phyloP scores from a whole-genome alignment of 53 echinoderm and acorn worm species.

The Pentamera pediparva region DNA sequence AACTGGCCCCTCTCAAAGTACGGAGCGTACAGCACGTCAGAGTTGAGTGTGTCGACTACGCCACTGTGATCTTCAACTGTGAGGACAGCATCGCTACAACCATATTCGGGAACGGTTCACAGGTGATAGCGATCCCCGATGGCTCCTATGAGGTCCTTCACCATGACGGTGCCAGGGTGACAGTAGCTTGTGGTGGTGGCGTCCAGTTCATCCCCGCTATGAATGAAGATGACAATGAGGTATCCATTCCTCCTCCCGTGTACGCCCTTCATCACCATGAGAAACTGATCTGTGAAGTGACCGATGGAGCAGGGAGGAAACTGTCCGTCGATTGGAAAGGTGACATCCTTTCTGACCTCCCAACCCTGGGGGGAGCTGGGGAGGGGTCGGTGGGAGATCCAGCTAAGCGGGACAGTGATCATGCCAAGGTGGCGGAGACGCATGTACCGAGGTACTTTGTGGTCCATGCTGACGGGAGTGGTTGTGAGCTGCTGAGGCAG shows the following conservation, averaged over 20 bases:
- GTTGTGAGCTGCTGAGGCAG: conserved; percentile 68
- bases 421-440: too few relatives aligned
- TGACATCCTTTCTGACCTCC: conserved; percentile 40
- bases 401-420: too few relatives aligned
- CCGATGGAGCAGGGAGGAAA: conserved; percentile 54
- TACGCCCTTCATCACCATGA: conserved; percentile 76
- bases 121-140: conserved; percentile 83
- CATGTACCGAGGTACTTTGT: conserved; percentile 83
- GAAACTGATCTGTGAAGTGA: conserved; percentile 47
- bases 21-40: conserved; percentile 69
- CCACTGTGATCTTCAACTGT: conserved; percentile 93
- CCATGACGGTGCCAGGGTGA: conserved; percentile 65
- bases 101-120: conserved; percentile 86
- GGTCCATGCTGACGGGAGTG: conserved; percentile 75
- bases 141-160: conserved; percentile 91
- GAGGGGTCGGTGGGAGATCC: too few relatives aligned
- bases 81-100: conserved; percentile 90
- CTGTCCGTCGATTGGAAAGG: conserved; percentile 73
- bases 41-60: conserved; percentile 87
- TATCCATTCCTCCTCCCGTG: conserved; percentile 29
- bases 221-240: conserved; percentile 31
- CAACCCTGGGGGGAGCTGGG: conserved; percentile 12
- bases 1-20: conserved; percentile 31
- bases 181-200: conserved; percentile 60
- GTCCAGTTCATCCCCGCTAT: conserved; percentile 53